Percentiles rank a stretch among this genome's conserved stretches.
phyloP scores from a whole-genome alignment of 2,888 invertebrate genomes.

The Amiota mariae region DNA sequence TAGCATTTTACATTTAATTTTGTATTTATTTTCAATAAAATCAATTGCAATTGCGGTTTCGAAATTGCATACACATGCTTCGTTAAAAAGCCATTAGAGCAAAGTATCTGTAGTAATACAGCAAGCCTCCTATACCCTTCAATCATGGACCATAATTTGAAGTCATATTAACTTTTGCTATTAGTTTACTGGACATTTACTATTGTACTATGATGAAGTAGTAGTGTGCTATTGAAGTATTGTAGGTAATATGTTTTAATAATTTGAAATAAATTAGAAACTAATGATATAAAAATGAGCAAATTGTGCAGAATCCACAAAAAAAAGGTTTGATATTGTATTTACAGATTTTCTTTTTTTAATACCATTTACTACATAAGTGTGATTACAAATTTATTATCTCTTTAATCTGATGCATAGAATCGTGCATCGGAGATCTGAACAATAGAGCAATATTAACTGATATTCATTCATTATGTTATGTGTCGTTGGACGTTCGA shows the following conservation, averaged over 20 bases:
- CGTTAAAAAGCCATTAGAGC: constrained; percentile 14
- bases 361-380: background rate
- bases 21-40: constrained; percentile 13
- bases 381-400: background rate
- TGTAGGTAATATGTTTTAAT: background rate
- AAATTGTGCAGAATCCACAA: constrained; percentile 42
- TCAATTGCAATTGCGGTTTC: constrained; percentile 14
- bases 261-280: constrained; percentile 2
- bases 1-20: constrained; percentile 27
- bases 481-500: too few species aligned
- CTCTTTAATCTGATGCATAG: too few species aligned
- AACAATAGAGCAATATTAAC: too few species aligned
- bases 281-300: constrained; percentile 20
- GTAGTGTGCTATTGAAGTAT: background rate
- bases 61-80: constrained; percentile 21
- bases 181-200: background rate
- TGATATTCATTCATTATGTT: too few species aligned
- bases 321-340: background rate
- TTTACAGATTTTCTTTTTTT: background rate
- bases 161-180: background rate
- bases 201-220: background rate
- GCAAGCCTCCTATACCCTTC: background rate
- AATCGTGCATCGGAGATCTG: too few species aligned
- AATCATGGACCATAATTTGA: background rate
- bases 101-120: background rate